These are phyloP conservation scores for Callithrix jacchus DNA, from an alignment of 2,113 vertebrate species.

Conservation along the genomic window DNA sequence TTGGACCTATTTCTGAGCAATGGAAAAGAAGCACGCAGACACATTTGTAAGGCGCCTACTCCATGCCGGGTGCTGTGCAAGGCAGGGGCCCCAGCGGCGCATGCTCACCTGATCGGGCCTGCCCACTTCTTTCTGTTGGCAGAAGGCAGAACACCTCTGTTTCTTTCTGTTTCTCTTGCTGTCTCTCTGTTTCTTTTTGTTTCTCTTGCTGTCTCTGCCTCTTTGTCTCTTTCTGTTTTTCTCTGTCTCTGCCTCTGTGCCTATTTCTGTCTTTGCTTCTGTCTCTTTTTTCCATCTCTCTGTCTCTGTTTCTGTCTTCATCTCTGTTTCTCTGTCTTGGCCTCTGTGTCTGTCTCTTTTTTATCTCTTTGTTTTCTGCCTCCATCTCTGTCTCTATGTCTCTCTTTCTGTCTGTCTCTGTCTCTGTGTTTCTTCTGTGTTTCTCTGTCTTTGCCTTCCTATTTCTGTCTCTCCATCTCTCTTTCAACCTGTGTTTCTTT, in stretches of 20 bases:
- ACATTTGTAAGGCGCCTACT: fast-evolving
- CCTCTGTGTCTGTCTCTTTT: too few relatives aligned
- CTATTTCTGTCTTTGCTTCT: background rate
- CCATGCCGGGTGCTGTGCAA: background rate
- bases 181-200: background rate
- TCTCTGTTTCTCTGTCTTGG: background rate
- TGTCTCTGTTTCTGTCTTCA: background rate
- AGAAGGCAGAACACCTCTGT: fast-evolving
- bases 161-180: background rate
- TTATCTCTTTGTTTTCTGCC: too few relatives aligned
- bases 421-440: background rate
- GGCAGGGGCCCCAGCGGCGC: fast-evolving
- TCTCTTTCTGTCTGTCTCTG: background rate
- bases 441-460: background rate
- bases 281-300: background rate
- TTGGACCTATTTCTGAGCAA: background rate
- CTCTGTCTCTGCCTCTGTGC: background rate
- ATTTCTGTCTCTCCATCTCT: background rate
- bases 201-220: background rate
- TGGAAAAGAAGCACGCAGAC: background rate
- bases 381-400: background rate
- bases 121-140: background rate
- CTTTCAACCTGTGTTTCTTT: background rate
- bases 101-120: background rate
- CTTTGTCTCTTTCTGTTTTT: background rate